Evolutionary conservation across 2,888 invertebrate species (phyloP).

Genomic region (Tortrix viridana): DNA sequence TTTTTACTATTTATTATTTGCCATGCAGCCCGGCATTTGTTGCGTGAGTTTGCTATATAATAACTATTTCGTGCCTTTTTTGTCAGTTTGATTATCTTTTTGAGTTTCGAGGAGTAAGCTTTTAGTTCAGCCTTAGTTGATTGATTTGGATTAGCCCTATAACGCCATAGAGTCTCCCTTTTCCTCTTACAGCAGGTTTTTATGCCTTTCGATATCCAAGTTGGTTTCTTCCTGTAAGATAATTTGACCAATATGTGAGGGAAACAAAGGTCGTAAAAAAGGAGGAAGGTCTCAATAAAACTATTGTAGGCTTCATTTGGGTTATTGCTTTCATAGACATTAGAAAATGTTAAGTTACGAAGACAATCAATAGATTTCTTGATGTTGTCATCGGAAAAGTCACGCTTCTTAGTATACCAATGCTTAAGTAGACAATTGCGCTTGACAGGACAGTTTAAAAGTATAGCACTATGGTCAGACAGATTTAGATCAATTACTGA

Average conservation of each 20-base stretch:
- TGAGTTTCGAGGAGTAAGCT: not conserved
- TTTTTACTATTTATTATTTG: not conserved
- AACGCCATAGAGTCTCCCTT: not conserved
- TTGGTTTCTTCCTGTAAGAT: not conserved
- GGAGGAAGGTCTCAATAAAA: not conserved
- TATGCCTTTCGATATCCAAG: constrained; percentile 3
- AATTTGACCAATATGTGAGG: not conserved
- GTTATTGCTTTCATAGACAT: not conserved
- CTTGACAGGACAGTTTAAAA: not conserved
- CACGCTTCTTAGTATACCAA: not conserved
- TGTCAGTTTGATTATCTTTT: not conserved
- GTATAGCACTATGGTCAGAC: not conserved
- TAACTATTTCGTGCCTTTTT: constrained; percentile 1
- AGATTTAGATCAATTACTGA: not conserved
- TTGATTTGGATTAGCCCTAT: not conserved
- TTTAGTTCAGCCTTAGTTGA: not conserved
- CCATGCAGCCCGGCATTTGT: not conserved
- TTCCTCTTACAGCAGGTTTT: not conserved
- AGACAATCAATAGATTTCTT: too few relatives aligned
- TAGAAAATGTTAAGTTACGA: too few relatives aligned
- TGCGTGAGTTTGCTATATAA: not conserved
- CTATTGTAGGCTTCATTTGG: not conserved
- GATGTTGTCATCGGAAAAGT: too few relatives aligned
- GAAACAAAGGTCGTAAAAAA: constrained; percentile 5
- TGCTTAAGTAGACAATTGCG: not conserved